Evolutionary conservation across 2,113 vertebrate species (phyloP), one percentile per base, ranked within the genome.

Genomic region (Parus major): DNA sequence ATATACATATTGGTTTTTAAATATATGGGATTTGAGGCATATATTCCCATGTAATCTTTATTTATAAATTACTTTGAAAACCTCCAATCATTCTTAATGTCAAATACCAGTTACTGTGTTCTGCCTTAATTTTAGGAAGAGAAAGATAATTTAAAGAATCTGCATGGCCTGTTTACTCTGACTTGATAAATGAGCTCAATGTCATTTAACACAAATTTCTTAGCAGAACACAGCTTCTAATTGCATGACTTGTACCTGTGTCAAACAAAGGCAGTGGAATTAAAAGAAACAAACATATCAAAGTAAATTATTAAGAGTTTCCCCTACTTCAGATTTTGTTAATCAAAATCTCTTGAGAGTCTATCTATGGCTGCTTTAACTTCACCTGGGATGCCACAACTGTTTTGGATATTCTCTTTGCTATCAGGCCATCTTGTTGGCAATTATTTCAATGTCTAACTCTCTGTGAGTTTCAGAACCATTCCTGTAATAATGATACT

Each of bases 281-380:
- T 68, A 80, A 94, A 86, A 95, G 85, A 80, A 91, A 73, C 24
- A 84, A 88, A 86, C 33, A 24, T 49, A 86, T 41, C 71, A 86
- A 84, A 88, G 53, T 84, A 60, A 80, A 31, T 77, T 93, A 59
- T 79, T 80, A 79, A 75, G 46, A 73, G 35, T 35, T 92, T 80
- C 50, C 70, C 39, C 50, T 71, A 29, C 39, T 73, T 42, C 52
- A 77, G 72, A 12, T 17, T 76, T 17, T 76, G 35, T 88, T 90
- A 92, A 88, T 92, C 80, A 92, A 68, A 86, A 83, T 79, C 33
- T 71, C 47, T 85, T 47, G 47, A 42, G 42, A 68, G 25, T 80
- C 25, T 92, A 49, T 71, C 31, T 59, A 65, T 24, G 28, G 46
- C 59, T 86, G 64, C 44, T 96, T 72, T 64, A 71, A 52, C 36